Percentiles rank a stretch among this genome's conserved stretches.
These are phyloP conservation scores for Geopemphigus sp. DNA, from an alignment of 1,140 invertebrate genomes.

Conservation along the genomic window DNA sequence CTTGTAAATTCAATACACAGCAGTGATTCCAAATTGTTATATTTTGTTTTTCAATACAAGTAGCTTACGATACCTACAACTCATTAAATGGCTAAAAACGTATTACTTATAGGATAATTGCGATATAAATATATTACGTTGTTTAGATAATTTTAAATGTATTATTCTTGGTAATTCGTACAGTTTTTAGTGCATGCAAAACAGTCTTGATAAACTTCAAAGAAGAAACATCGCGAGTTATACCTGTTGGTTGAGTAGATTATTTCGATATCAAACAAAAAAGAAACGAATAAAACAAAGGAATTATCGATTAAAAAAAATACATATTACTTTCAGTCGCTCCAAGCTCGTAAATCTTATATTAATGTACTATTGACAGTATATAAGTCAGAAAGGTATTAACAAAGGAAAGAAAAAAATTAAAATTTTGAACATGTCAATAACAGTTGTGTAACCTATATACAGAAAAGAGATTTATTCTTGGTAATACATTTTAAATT, in stretches of 20 bases:
- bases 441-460: constrained; percentile 19
- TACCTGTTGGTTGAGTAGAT: neutral
- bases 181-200: too few relatives aligned
- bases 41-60: neutral
- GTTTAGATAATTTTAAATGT: neutral
- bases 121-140: neutral
- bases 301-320: neutral
- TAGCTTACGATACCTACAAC: neutral
- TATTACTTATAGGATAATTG: too few relatives aligned
- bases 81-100: neutral
- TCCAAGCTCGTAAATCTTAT: neutral
- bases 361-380: neutral
- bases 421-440: constrained; percentile 11
- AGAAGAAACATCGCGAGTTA: neutral
- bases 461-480: neutral
- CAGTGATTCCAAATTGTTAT: neutral
- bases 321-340: neutral
- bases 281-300: neutral
- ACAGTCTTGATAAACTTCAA: neutral
- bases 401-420: constrained; percentile 13
- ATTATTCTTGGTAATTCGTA: neutral
- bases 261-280: neutral
- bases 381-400: neutral
- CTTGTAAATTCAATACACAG: too few relatives aligned
- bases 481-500: constrained; percentile 2